phyloP scores from a whole-genome alignment of 2,888 invertebrate genomes.

The Scaptomyza reducta region DNA sequence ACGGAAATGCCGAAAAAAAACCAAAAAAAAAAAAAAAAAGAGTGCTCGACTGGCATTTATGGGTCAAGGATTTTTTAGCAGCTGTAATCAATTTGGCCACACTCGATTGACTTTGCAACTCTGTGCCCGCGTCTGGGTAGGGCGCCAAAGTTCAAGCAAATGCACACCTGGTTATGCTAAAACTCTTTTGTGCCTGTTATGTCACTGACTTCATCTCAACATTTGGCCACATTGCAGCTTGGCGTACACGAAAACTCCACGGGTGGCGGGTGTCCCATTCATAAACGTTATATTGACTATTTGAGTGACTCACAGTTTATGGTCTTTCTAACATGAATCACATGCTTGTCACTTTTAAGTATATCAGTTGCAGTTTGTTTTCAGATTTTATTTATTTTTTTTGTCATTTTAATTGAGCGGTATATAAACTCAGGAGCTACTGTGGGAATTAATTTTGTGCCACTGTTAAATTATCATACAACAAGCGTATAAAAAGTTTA shows the following conservation, averaged over 20 bases:
- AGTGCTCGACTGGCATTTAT: conserved; percentile 45
- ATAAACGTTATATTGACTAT: conserved; percentile 15
- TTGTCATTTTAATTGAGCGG: conserved; percentile 38
- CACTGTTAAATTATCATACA: conserved; percentile 10
- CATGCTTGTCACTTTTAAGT: conserved; percentile 23
- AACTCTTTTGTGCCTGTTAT: conserved; percentile 52
- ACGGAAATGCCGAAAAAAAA: conserved; percentile 61
- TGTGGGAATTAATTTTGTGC: conserved; percentile 9
- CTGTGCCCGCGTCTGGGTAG: conserved; percentile 11
- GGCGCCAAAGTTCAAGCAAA: conserved; percentile 45
- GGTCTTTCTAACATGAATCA: conserved; percentile 53
- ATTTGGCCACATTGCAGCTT: neutral
- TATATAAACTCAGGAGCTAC: conserved; percentile 11
- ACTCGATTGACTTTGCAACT: conserved; percentile 58
- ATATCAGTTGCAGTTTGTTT: conserved; percentile 40
- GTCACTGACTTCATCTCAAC: conserved; percentile 46
- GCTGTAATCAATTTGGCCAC: conserved; percentile 63
- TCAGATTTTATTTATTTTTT: conserved; percentile 18
- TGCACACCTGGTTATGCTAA: conserved; percentile 54
- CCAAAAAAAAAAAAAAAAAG: neutral
- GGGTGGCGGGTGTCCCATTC: conserved; percentile 43
- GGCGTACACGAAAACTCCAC: conserved; percentile 20
- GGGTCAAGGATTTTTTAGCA: conserved; percentile 57
- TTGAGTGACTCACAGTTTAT: conserved; percentile 47
- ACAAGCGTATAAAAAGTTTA: neutral